Evolutionary conservation across 2,888 invertebrate genomes (phyloP), one percentile per base, ranked within the genome.

Genomic region (Leptinotarsa tumamoca): DNA sequence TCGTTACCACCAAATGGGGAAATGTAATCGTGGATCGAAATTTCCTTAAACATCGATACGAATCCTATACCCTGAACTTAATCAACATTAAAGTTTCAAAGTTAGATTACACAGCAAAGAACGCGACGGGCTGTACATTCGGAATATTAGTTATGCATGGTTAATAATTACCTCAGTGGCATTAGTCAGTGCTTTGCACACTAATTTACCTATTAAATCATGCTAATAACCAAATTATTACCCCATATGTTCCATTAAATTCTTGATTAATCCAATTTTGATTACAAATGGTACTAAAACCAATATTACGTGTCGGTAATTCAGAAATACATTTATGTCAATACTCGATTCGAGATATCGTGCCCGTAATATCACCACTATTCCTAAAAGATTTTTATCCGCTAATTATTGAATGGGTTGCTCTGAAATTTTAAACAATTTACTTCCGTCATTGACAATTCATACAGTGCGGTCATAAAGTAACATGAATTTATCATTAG

Each of bases 131-230:
- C 63, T 63, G 63, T 27, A 63, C n/a, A 63, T 63, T 63, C 33
- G 33, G 33, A 33, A 63, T 27, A 63, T 33, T 2, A 63, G 43
- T 14, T 63, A 63, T 63, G 43, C 33, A 63, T 33, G 4, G 63
- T 27, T 63, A 63, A 63, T 63, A 63, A 63, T 63, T 4, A 63
- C n/a, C 14, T 18, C 33, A 15, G 17, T 63, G 27, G n/a, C 43
- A 63, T 63, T 63, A 63, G 63, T 17, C 43, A 33, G 63, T 63
- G 33, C 63, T 63, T 63, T 63, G 63, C 63, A n/a, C 63, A 63
- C 43, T 27, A 13, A 63, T 63, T 13, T 63, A 43, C 33, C 63
- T 27, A 33, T 17, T 63, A 33, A 63, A 63, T 63, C 63, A 63
- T 63, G n/a, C 43, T 63, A 63, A 33, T 63, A 63, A 43, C 63